Evolutionary conservation across 2,888 invertebrate species (phyloP).

Genomic region (Euproctis similis): DNA sequence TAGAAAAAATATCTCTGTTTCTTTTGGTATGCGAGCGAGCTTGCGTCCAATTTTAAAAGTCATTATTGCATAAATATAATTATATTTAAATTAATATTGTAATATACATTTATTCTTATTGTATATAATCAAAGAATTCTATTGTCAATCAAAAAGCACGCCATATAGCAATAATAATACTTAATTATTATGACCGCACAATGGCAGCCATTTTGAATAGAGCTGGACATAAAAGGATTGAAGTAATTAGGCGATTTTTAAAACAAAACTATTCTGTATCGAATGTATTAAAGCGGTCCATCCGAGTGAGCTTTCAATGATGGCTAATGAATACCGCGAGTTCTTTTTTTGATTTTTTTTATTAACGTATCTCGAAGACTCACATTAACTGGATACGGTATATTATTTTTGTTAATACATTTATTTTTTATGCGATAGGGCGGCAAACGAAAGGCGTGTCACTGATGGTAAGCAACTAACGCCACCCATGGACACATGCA

Average conservation of each 20-base stretch:
- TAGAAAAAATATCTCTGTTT: too few relatives aligned
- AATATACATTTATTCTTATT: too few relatives aligned
- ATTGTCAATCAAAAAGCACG: conserved; percentile 16
- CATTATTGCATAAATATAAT: too few relatives aligned
- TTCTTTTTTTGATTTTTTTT: conserved; percentile 35
- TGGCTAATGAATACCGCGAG: conserved; percentile 57
- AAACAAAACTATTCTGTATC: conserved; percentile 47
- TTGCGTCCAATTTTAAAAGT: too few relatives aligned
- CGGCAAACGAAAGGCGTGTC: too few relatives aligned
- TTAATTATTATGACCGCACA: too few relatives aligned
- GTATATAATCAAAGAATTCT: conserved; percentile 9
- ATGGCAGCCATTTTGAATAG: conserved; percentile 19
- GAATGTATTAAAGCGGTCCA: conserved; percentile 37
- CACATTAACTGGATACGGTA: conserved; percentile 20
- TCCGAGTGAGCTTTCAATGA: conserved; percentile 61
- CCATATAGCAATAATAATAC: conserved; percentile 20
- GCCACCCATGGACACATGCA: too few relatives aligned
- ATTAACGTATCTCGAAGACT: conserved; percentile 7
- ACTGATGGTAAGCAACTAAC: too few relatives aligned
- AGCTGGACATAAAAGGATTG: conserved; percentile 20
- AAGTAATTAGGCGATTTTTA: conserved; percentile 46
- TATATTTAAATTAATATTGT: too few relatives aligned
- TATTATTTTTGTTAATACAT: background rate
- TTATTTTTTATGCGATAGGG: too few relatives aligned
- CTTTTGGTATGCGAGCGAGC: too few relatives aligned